phyloP scores from a whole-genome alignment of 2,888 invertebrate species.

The Drosophila atripex region DNA sequence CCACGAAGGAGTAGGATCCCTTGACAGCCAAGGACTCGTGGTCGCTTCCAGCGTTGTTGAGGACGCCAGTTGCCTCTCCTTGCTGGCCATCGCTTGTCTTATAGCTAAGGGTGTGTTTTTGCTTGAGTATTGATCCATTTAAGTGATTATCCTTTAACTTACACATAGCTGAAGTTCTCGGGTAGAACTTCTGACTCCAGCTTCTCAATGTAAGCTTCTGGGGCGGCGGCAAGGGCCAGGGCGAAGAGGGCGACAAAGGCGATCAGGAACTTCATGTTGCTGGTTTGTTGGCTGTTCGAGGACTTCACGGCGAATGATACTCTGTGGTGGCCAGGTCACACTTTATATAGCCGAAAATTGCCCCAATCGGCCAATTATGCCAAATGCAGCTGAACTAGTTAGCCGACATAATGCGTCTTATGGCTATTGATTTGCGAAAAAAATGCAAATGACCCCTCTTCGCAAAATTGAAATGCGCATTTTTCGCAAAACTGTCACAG shows the following conservation, averaged over 20 bases:
- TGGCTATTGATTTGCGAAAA: conserved; percentile 1
- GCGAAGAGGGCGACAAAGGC: conserved; percentile 73
- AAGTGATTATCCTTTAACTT: conserved; percentile 11
- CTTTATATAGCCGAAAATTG: conserved; percentile 1
- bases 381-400: conserved; percentile 5
- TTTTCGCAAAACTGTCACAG: background rate
- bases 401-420: background rate
- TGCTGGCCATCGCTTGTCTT: conserved; percentile 85
- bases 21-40: conserved; percentile 84
- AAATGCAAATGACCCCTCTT: background rate
- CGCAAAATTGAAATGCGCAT: background rate
- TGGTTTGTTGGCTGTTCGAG: conserved; percentile 22
- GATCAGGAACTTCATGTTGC: conserved; percentile 72
- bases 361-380: background rate
- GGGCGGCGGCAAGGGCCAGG: conserved; percentile 72
- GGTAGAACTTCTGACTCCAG: conserved; percentile 79
- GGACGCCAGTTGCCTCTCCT: conserved; percentile 84
- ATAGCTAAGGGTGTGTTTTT: conserved; percentile 27
- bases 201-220: background rate
- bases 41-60: conserved; percentile 85
- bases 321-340: conserved; percentile 50
- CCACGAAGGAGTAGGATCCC: conserved; percentile 85
- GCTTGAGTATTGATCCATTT: background rate
- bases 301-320: conserved; percentile 49
- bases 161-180: conserved; percentile 85